Conservation (phyloP, 2,888 invertebrate genomes). For the Archaeoteleia sp. region DNA sequence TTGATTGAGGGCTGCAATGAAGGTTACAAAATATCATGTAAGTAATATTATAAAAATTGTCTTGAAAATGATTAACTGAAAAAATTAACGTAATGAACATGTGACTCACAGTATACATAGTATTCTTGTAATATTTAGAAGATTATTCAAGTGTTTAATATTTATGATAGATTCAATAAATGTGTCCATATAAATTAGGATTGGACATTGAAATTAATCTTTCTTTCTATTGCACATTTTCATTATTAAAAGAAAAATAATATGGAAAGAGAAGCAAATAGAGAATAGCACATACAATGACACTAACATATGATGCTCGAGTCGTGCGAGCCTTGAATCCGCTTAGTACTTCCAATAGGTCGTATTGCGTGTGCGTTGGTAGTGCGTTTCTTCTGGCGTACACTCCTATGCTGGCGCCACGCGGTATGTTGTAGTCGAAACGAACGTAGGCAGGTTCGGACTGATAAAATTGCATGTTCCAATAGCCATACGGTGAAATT, state of each 20-base stretch:
- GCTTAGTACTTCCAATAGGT: conserved; percentile 94
- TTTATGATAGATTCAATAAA: no score
- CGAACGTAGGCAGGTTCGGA: conserved; percentile 94
- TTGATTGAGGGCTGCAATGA: conserved; percentile 88
- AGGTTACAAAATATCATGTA: conserved; percentile 25
- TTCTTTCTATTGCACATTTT: no score
- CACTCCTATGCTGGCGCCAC: conserved; percentile 94
- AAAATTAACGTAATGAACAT: no score
- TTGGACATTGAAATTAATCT: no score
- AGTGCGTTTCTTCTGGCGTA: conserved; percentile 95
- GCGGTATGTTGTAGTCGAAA: conserved; percentile 94
- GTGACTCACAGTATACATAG: no score
- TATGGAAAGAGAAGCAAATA: conserved; percentile 33
- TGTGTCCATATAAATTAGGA: no score
- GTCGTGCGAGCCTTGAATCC: conserved; percentile 91
- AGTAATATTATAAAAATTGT: background rate
- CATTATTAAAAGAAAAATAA: conserved; percentile 28
- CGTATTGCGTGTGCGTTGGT: conserved; percentile 97
- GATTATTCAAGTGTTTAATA: no score
- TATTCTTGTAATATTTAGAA: no score
- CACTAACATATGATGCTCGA: conserved; percentile 90
- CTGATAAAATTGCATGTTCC: conserved; percentile 98
- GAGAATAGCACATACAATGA: conserved; percentile 64
- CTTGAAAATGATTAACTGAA: background rate
- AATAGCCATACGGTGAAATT: conserved; percentile 95